Conservation (phyloP, 2,888 invertebrate genomes). For the Chrysodeixis includens region DNA sequence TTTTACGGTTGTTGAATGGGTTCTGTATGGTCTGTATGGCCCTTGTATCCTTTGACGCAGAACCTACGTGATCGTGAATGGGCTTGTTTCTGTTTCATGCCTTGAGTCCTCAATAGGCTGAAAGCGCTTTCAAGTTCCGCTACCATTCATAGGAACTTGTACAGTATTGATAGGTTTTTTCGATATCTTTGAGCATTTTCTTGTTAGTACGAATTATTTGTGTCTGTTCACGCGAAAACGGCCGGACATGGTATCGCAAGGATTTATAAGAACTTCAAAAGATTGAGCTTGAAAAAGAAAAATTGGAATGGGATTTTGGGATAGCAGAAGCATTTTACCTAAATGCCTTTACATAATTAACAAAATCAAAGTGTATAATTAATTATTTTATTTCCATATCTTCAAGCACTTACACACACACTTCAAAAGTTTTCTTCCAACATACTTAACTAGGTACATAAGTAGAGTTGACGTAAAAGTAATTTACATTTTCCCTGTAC, state of each 20-base stretch:
- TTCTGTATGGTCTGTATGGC: constrained; percentile 63
- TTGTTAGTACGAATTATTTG: constrained; percentile 16
- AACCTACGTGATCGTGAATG: constrained; percentile 82
- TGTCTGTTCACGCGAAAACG: not conserved
- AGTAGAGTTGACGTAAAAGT: constrained; percentile 42
- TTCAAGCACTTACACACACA: not conserved
- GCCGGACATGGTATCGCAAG: not conserved
- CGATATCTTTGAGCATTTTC: constrained; percentile 17
- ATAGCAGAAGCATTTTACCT: not conserved
- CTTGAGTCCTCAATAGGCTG: constrained; percentile 75
- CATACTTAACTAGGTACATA: constrained; percentile 21
- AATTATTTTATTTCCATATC: not conserved
- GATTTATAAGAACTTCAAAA: not conserved
- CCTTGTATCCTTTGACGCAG: constrained; percentile 75
- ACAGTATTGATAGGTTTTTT: constrained; percentile 31
- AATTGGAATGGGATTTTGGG: not conserved
- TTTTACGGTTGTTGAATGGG: constrained; percentile 80
- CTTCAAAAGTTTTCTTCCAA: constrained; percentile 31
- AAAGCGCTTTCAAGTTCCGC: constrained; percentile 60
- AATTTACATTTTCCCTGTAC: constrained; percentile 45
- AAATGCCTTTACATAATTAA: not conserved
- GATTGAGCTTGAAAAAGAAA: not conserved
- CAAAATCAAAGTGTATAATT: not conserved
- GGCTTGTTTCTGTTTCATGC: constrained; percentile 84
- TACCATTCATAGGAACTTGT: constrained; percentile 37